Conservation (phyloP, 2,113 vertebrate genomes). For the Cheirogaleus medius region DNA sequence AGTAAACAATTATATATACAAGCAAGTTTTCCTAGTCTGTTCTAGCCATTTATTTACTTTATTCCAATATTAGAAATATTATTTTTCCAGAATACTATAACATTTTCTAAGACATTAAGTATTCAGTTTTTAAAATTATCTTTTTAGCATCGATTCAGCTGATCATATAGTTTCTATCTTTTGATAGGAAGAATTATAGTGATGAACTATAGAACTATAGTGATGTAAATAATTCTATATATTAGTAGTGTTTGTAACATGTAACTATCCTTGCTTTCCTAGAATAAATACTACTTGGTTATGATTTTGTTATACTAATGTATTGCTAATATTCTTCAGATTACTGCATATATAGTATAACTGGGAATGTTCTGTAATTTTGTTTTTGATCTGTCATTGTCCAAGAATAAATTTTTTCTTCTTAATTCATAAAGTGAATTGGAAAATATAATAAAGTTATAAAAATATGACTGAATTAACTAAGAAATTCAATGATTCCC, state of each 20-base stretch:
- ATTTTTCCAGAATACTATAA: neutral
- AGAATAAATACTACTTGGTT: neutral
- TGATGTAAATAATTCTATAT: neutral
- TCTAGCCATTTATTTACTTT: neutral
- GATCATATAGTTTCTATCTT: neutral
- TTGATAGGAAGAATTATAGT: neutral
- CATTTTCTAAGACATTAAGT: neutral
- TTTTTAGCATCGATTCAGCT: neutral
- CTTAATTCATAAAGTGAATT: neutral
- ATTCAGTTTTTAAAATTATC: neutral
- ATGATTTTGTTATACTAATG: neutral
- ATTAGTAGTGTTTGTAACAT: neutral
- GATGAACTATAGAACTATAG: neutral
- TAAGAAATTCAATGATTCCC: neutral
- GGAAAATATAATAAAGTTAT: neutral
- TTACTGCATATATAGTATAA: neutral
- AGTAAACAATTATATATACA: neutral
- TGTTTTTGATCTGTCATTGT: neutral
- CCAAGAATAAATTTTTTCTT: neutral
- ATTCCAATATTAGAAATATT: neutral
- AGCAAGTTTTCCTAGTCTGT: neutral
- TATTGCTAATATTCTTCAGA: neutral
- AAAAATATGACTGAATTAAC: neutral
- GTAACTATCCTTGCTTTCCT: neutral
- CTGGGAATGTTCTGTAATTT: neutral